Conservation (phyloP, 2,797 vertebrate species). For the Morelia viridis region DNA sequence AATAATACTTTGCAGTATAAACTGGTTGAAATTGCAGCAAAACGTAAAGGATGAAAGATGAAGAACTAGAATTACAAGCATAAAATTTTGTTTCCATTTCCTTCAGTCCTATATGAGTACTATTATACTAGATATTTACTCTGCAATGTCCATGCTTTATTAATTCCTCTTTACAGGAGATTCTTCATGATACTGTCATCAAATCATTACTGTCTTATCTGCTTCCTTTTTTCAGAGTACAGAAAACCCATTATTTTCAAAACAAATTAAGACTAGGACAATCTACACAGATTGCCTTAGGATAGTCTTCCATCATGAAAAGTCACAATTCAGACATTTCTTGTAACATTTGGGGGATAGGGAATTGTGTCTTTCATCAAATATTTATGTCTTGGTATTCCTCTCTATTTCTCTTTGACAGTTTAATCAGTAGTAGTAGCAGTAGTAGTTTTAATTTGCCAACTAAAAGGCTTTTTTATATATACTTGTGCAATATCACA, state of each 20-base stretch:
- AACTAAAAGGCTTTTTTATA: background rate
- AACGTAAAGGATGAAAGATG: background rate
- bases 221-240: background rate
- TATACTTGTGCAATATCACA: background rate
- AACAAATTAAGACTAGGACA: background rate
- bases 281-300: background rate
- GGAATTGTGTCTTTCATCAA: background rate
- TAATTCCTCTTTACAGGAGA: background rate
- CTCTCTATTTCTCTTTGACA: background rate
- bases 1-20: background rate
- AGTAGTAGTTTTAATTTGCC: background rate
- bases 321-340: background rate
- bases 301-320: background rate
- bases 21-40: background rate
- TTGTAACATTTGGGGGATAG: background rate
- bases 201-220: background rate
- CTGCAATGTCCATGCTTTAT: background rate
- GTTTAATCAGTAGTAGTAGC: background rate
- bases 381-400: background rate
- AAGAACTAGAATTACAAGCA: background rate
- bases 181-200: background rate
- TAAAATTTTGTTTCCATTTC: background rate
- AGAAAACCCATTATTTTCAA: background rate
- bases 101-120: background rate
- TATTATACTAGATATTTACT: background rate